Percentiles rank a stretch among this genome's conserved stretches.
Conservation (phyloP, 1,140 invertebrate species). For the Trachymyrmex cornetzi region DNA sequence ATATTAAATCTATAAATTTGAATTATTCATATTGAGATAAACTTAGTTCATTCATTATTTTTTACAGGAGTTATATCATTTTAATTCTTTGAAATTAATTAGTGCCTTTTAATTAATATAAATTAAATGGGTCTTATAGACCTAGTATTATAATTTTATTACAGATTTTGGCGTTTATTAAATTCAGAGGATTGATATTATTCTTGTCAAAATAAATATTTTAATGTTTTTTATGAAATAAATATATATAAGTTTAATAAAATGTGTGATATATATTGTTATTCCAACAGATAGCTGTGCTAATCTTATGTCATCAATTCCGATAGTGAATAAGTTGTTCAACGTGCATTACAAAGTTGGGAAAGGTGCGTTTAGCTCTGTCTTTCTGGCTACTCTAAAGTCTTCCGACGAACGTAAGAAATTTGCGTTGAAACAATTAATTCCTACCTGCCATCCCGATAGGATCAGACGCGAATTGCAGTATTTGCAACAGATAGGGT, state of each 20-base stretch:
- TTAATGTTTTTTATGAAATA: background rate
- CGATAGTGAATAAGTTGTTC: constrained; percentile 89
- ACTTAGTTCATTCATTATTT: too few relatives aligned
- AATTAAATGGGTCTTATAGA: too few relatives aligned
- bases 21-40: too few relatives aligned
- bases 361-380: constrained; percentile 94
- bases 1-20: too few relatives aligned
- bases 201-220: background rate
- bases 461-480: constrained; percentile 92
- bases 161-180: too few relatives aligned
- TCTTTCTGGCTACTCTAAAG: constrained; percentile 91
- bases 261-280: background rate
- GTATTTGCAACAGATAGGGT: constrained; percentile 94
- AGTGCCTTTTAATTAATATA: too few relatives aligned
- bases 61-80: too few relatives aligned
- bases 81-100: too few relatives aligned
- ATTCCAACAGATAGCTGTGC: constrained; percentile 68
- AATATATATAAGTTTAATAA: background rate
- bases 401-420: constrained; percentile 86
- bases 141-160: too few relatives aligned
- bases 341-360: constrained; percentile 91
- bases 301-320: constrained; percentile 82
- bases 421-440: constrained; percentile 94
- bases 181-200: too few relatives aligned
- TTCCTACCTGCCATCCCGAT: constrained; percentile 93